These are phyloP conservation scores for Ophion ellenae DNA, from an alignment of 2,888 invertebrate species.

Conservation along the genomic window DNA sequence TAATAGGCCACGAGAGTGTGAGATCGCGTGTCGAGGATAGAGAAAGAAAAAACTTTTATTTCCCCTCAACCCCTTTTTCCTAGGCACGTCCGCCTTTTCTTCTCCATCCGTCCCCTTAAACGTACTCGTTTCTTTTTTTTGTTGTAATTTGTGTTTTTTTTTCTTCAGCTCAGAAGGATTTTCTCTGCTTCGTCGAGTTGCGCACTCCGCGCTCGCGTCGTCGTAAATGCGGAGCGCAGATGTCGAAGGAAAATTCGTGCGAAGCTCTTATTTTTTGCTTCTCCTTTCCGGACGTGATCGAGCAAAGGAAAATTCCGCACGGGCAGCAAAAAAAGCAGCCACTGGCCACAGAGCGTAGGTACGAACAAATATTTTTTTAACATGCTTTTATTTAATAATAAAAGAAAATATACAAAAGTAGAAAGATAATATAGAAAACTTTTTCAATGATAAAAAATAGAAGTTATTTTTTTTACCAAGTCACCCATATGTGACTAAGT, in stretches of 20 bases:
- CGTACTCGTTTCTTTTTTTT: not conserved
- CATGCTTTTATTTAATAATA: no score
- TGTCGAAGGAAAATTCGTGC: conserved; percentile 33
- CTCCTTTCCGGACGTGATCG: conserved; percentile 6
- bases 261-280: conserved; percentile 28
- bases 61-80: conserved; percentile 49
- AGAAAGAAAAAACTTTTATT: conserved; percentile 8
- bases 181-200: conserved; percentile 30
- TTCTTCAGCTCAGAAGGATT: conserved; percentile 36
- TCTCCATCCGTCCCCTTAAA: not conserved
- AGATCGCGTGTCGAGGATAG: conserved; percentile 26
- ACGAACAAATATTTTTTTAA: not conserved
- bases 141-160: not conserved
- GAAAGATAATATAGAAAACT: no score
- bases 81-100: conserved; percentile 36
- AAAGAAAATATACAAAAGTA: no score
- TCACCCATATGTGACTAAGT: no score
- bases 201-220: conserved; percentile 1
- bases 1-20: conserved; percentile 18
- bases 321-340: not conserved
- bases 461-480: no score
- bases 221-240: conserved; percentile 15
- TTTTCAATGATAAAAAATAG: no score
- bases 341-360: not conserved
- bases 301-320: conserved; percentile 12